Conservation (phyloP, 2,888 invertebrate species). For the Pollenia amentaria region DNA sequence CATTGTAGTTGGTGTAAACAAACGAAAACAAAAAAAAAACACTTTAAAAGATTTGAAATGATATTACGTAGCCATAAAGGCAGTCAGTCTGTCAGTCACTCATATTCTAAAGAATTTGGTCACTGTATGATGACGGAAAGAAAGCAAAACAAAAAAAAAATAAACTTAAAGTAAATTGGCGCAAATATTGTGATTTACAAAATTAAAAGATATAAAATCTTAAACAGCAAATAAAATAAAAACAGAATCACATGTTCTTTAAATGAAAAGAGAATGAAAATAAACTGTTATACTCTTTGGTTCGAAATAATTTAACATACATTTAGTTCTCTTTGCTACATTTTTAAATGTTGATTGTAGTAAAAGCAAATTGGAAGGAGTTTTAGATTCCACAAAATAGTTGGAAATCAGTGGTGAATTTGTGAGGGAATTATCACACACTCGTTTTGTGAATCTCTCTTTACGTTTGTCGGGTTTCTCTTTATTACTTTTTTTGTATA, state of each 20-base stretch:
- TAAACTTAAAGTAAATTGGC: conserved; percentile 60
- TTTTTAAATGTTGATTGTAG: not conserved
- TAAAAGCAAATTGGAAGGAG: no score
- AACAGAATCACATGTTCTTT: conserved; percentile 31
- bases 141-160: conserved; percentile 50
- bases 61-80: conserved; percentile 47
- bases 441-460: not conserved
- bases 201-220: conserved; percentile 1
- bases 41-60: not conserved
- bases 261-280: conserved; percentile 9
- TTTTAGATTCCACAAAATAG: no score
- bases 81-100: conserved; percentile 59
- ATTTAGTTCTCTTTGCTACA: not conserved
- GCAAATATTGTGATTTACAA: conserved; percentile 50
- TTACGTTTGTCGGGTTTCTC: not conserved
- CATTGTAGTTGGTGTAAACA: conserved; percentile 58
- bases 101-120: conserved; percentile 71
- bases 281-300: not conserved
- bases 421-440: conserved; percentile 4
- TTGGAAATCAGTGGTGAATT: not conserved
- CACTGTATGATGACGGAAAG: conserved; percentile 49
- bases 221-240: conserved; percentile 5
- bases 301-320: not conserved
- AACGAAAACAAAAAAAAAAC: conserved; percentile 19
- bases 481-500: not conserved